Evolutionary conservation across 1,140 invertebrate genomes (phyloP), one percentile per base, ranked within the genome.

Genomic region (Lycorma delicatula): DNA sequence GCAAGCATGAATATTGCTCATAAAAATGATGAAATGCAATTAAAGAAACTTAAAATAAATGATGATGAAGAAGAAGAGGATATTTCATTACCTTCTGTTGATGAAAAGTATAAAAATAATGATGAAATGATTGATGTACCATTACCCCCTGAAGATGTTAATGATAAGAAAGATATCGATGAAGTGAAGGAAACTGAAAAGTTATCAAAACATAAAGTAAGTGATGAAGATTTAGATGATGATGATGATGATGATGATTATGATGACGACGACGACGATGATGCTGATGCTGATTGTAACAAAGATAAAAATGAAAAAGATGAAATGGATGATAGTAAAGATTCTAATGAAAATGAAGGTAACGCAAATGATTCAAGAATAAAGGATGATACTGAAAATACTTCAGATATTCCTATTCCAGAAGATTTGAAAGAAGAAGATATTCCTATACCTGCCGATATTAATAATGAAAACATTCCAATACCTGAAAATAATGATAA

Each of bases 1-100:
- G 79, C 86, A 61, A 88, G 85, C 23, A 84, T 88, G 68, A 81
- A 85, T 54, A 25, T 46, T 27, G 60, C 16, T 57, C 59, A 13
- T 49, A 62, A 2, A 52, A 61, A 38, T 61, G 61, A 47, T 58
- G 61, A 22, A 66, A 66, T 23, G 49, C n/a, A n/a, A n/a, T n/a
- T n/a, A n/a, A n/a, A n/a, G n/a, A n/a, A n/a, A n/a, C n/a, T n/a
- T n/a, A n/a, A n/a, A n/a, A n/a, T n/a, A n/a, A 61, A 68, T 23
- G 53, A 58, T 34, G 60, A n/a, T 9, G 29, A 54, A 48, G n/a
- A n/a, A n/a, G n/a, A n/a, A n/a, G n/a, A n/a, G n/a, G n/a, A n/a
- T n/a, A n/a, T n/a, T n/a, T n/a, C n/a, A n/a, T n/a, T n/a, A n/a
- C n/a, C n/a, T n/a, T n/a, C n/a, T n/a, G n/a, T n/a, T n/a, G n/a